phyloP scores from a whole-genome alignment of 2,888 invertebrate species.

The Drosophila demipolita region DNA sequence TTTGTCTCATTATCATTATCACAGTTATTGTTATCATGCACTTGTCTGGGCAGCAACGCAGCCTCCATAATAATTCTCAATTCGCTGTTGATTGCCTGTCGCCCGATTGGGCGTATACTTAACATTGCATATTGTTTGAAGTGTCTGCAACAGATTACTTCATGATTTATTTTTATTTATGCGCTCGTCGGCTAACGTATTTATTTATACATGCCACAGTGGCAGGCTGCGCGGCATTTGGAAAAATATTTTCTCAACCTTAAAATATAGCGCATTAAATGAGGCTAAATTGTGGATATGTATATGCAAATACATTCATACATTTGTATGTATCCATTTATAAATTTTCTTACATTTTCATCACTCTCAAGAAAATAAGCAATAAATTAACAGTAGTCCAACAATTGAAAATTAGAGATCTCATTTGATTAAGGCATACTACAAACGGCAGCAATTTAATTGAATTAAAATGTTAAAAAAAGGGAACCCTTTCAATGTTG shows the following conservation, averaged over 20 bases:
- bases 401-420: constrained; percentile 29
- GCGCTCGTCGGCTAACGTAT: constrained; percentile 57
- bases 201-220: constrained; percentile 61
- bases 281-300: constrained; percentile 28
- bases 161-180: constrained; percentile 75
- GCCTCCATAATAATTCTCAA: constrained; percentile 41
- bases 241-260: constrained; percentile 62
- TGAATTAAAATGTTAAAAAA: constrained; percentile 40
- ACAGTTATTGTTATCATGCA: constrained; percentile 26
- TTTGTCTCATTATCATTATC: constrained; percentile 18
- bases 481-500: neutral
- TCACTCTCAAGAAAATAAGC: neutral
- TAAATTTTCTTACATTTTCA: constrained; percentile 17
- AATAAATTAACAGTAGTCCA: constrained; percentile 4
- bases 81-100: constrained; percentile 4
- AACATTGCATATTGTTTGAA: constrained; percentile 35
- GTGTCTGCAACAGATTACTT: constrained; percentile 45
- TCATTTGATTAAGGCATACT: constrained; percentile 42
- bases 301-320: neutral
- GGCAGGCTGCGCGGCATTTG: constrained; percentile 32
- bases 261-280: constrained; percentile 46
- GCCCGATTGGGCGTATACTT: constrained; percentile 56
- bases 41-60: constrained; percentile 15
- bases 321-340: neutral
- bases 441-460: constrained; percentile 38